Evolutionary conservation across 2,888 invertebrate genomes (phyloP).

Genomic region (Aelia acuminata): DNA sequence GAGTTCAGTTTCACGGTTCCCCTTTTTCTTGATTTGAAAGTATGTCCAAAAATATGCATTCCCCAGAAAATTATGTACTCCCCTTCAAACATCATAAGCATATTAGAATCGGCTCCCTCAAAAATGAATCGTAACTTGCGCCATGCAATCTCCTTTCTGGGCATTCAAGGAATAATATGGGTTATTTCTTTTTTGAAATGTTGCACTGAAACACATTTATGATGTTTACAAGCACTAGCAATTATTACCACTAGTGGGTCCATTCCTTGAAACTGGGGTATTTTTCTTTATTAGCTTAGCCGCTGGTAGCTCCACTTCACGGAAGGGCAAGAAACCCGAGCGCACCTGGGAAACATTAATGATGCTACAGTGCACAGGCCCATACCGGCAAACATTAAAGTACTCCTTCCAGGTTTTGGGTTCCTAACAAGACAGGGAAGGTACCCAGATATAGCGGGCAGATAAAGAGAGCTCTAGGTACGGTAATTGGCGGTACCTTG

Average conservation of each 20-base stretch:
- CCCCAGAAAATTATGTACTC: too few relatives aligned
- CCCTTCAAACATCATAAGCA: too few relatives aligned
- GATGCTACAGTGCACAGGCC: slow-evolving; percentile 28
- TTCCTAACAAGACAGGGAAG: slow-evolving; percentile 40
- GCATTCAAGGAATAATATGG: too few relatives aligned
- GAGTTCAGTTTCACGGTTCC: too few relatives aligned
- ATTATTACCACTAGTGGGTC: not conserved
- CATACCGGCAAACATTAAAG: slow-evolving; percentile 42
- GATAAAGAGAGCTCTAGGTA: slow-evolving; percentile 37
- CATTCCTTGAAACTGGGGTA: not conserved
- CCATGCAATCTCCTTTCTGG: too few relatives aligned
- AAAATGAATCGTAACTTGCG: too few relatives aligned
- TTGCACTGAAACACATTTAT: too few relatives aligned
- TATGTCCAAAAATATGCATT: too few relatives aligned
- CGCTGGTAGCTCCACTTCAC: not conserved
- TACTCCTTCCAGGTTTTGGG: slow-evolving; percentile 31
- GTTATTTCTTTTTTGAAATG: too few relatives aligned
- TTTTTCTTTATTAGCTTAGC: not conserved
- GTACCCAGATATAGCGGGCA: slow-evolving; percentile 6
- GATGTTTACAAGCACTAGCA: not conserved
- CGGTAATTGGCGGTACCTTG: slow-evolving; percentile 50
- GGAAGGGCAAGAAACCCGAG: slow-evolving; percentile 15
- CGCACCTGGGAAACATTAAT: slow-evolving; percentile 28
- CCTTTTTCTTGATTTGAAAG: too few relatives aligned
- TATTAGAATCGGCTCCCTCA: too few relatives aligned